phyloP scores from a whole-genome alignment of 2,113 vertebrate genomes.

The Rattus rattus region DNA sequence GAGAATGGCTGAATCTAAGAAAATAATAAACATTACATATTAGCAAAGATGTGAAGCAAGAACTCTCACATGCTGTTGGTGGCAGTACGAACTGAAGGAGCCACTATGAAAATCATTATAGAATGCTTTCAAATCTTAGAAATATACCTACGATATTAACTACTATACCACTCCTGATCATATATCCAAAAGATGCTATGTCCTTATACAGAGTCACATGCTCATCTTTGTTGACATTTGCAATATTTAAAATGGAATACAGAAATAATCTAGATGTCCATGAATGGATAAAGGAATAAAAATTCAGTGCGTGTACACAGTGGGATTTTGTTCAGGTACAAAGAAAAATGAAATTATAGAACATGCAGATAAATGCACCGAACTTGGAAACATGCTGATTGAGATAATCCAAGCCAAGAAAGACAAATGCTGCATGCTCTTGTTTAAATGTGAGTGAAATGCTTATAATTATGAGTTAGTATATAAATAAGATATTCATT shows the following conservation, averaged over 20 bases:
- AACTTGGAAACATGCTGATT: not conserved
- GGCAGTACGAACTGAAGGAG: no score
- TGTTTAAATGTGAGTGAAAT: not conserved
- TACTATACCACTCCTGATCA: not conserved
- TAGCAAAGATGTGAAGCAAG: not conserved
- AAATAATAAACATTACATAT: not conserved
- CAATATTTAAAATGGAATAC: not conserved
- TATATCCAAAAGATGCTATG: not conserved
- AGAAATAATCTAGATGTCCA: not conserved
- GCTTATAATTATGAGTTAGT: not conserved
- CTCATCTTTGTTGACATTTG: not conserved
- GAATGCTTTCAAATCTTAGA: not conserved
- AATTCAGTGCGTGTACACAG: not conserved
- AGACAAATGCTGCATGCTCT: not conserved
- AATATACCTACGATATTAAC: not conserved
- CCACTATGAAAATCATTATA: not conserved
- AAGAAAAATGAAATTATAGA: not conserved
- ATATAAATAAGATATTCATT: conserved; percentile 33
- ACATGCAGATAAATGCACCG: not conserved
- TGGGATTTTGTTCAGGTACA: not conserved
- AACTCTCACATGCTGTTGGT: not conserved
- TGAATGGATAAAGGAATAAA: not conserved
- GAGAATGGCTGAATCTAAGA: not conserved
- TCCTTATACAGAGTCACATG: not conserved
- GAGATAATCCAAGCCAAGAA: not conserved